Evolutionary conservation across 2,113 vertebrate genomes (phyloP), one percentile per base, ranked within the genome.

Genomic region (Furnarius figulus): DNA sequence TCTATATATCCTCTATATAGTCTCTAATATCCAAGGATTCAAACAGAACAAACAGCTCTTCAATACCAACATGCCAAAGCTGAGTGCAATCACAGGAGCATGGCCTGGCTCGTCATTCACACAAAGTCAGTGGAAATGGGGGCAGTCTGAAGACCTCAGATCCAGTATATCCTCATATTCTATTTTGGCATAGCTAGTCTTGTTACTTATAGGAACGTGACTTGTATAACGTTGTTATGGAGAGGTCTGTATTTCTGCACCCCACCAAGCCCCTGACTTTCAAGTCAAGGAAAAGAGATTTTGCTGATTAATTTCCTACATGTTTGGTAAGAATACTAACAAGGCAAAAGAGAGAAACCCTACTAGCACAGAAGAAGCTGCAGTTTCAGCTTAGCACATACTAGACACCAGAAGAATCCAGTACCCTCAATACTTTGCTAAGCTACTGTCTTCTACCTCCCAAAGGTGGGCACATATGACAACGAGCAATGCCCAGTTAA

Each of bases 251-350:
- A 71, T 33, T 62, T 49, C 49, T 37, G 55, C 63, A 70, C 40
- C 19, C 63, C 66, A 46, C 14, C 13, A 42, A 30, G 6, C 31
- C 44, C 42, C 30, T 17, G 12, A 61, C 44, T 55, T 71, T 14
- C 3, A 17, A 78, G 25, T 28, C 33, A 56, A n/a, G 18, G 33
- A 67, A 78, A 72, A 73, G 30, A 75, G 25, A 56, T 53, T 40
- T 46, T 0, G 0, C 22, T 46, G 1, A 70, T 47, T 56, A 50
- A 33, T 40, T 47, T 68, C 13, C 44, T 25, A 31, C 13, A 7
- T 37, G 16, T 62, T 75, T 23, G 12, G 20, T 46, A 46, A 65
- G 49, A 86, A 47, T 1, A 79, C 9, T 17, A 65, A 40, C 12
- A 82, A 44, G 5, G 30, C 46, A 74, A 25, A 80, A 73, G n/a